phyloP scores from a whole-genome alignment of 1,140 invertebrate genomes.

The Bombus turneri region DNA sequence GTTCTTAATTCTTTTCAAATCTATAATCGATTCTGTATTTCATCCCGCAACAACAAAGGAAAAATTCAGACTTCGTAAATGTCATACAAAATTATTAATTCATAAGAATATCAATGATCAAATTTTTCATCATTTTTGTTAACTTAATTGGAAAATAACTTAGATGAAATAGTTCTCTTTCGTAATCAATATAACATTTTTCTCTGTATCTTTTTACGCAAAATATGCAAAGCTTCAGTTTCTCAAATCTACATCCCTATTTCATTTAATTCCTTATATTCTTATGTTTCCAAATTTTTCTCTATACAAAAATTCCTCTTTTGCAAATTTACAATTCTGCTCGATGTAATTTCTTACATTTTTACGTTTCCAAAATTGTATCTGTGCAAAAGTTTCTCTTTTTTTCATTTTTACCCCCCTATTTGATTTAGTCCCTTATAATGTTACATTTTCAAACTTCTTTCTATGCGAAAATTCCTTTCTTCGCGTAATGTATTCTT shows the following conservation, averaged over 20 bases:
- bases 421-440: not conserved
- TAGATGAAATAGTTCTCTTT: not conserved
- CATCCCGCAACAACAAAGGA: no score
- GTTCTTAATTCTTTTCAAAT: conserved; percentile 14
- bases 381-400: not conserved
- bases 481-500: not conserved
- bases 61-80: not conserved
- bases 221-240: not conserved
- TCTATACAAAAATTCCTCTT: no score
- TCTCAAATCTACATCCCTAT: not conserved
- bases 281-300: not conserved
- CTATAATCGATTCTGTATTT: not conserved
- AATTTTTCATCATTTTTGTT: not conserved
- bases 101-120: not conserved
- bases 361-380: not conserved
- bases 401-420: not conserved
- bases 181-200: no score
- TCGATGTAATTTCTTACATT: not conserved
- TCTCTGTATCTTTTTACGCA: not conserved
- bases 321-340: not conserved
- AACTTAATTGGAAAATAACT: no score
- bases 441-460: not conserved
- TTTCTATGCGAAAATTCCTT: not conserved
- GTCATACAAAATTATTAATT: not conserved
- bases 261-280: no score